These are phyloP conservation scores for Nestor notabilis DNA, from an alignment of 2,113 vertebrate species.

Conservation along the genomic window DNA sequence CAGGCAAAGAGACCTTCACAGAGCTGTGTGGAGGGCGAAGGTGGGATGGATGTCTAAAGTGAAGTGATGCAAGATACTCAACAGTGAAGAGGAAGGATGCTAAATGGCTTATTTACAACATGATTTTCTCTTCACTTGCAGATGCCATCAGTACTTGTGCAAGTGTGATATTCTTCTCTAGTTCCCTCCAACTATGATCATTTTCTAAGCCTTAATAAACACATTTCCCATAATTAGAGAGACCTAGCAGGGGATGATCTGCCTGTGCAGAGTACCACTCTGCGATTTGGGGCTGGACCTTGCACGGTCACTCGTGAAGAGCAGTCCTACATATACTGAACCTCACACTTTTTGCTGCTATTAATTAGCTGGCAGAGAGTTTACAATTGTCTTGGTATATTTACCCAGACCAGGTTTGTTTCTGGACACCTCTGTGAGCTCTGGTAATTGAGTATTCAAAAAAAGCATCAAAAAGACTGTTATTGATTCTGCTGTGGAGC, in stretches of 20 bases:
- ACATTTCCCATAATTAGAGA: not conserved
- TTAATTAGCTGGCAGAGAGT: not conserved
- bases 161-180: not conserved
- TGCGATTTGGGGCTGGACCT: not conserved
- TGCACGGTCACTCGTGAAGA: not conserved
- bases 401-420: not conserved
- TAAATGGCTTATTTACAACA: slow-evolving; percentile 20
- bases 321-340: not conserved
- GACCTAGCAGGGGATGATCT: not conserved
- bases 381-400: not conserved
- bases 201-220: slow-evolving; percentile 7
- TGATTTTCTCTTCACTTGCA: slow-evolving; percentile 12
- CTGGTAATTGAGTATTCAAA: not conserved
- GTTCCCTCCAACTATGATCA: not conserved
- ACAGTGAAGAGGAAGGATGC: not conserved
- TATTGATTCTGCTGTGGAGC: not conserved
- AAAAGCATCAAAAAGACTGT: not conserved
- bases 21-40: not conserved
- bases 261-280: not conserved
- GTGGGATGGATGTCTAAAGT: not conserved
- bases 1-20: not conserved
- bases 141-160: slow-evolving; percentile 27
- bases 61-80: not conserved
- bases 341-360: not conserved
- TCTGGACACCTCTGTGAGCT: not conserved